phyloP scores from a whole-genome alignment of 2,113 vertebrate species.

The Cyprinodon variegatus region DNA sequence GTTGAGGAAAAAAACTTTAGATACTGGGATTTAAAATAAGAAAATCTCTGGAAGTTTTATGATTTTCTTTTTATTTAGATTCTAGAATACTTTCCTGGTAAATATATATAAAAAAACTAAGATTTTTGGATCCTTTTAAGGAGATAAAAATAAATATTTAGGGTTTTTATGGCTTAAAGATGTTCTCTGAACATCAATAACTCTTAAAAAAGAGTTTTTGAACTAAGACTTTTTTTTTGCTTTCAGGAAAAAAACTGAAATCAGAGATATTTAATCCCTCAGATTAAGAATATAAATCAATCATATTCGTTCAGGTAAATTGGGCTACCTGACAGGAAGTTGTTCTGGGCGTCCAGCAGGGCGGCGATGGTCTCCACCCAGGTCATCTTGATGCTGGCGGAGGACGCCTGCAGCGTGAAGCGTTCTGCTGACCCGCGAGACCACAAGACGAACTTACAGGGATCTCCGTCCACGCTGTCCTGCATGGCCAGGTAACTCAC shows the following conservation, averaged over 20 bases:
- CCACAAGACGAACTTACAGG: constrained; percentile 92
- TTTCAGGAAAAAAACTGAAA: too few relatives aligned
- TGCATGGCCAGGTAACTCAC: constrained; percentile 95
- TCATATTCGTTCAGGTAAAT: not conserved
- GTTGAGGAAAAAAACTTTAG: too few relatives aligned
- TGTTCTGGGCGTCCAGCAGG: constrained; percentile 92
- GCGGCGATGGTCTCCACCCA: constrained; percentile 92
- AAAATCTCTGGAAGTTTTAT: too few relatives aligned
- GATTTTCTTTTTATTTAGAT: too few relatives aligned
- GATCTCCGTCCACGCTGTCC: constrained; percentile 89
- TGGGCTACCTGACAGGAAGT: constrained; percentile 90
- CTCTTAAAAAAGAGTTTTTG: not conserved
- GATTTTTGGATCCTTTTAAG: too few relatives aligned
- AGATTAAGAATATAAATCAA: too few relatives aligned
- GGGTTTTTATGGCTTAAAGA: too few relatives aligned
- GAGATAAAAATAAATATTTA: too few relatives aligned
- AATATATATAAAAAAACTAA: too few relatives aligned
- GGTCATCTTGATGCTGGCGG: constrained; percentile 88
- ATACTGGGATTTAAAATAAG: too few relatives aligned
- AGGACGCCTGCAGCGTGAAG: constrained; percentile 92
- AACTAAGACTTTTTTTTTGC: not conserved
- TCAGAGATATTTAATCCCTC: too few relatives aligned
- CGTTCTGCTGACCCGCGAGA: constrained; percentile 91
- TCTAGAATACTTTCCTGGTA: too few relatives aligned
- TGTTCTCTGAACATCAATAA: not conserved